Evolutionary conservation across 2,113 vertebrate genomes (phyloP), one percentile per base, ranked within the genome.

Genomic region (Microcebus murinus): DNA sequence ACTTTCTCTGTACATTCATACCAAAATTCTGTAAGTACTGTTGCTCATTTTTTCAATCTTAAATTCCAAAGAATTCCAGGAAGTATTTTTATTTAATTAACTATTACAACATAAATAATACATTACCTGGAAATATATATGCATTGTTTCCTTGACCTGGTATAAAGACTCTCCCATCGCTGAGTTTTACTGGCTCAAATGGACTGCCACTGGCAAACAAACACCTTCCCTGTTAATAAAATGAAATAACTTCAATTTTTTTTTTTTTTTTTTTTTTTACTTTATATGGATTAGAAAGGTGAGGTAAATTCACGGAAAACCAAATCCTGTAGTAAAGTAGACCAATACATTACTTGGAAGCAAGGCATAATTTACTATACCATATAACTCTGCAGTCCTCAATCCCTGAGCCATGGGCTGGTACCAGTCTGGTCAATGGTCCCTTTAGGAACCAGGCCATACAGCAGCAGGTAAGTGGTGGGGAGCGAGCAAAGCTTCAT

Each of bases 131-230:
- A 31, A 99, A 99, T 91, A 99, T 99, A 87, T 99, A 99, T 0
- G 99, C 99, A 0, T 99, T 99, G 98, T 99, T 99, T 17, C 99
- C 99, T 97, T 99, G 99, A 81, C 99, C 99, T 1, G 99, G 99
- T 15, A 98, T 99, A 96, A 99, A 98, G 77, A 99, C 97, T 4
- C 98, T 98, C 0, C 99, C 99, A 6, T 99, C 98, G 29, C 97
- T 98, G 82, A 99, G 98, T 70, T 98, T 99, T 88, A 99, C 99
- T 2, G 99, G 98, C 63, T 96, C 99, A 5, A 99, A 99, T 0
- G 99, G 99, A 92, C 99, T 99, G 50, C 99, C 99, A 4, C 99
- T 99, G 91, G 99, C 99, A 98, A 99, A 99, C 82, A 99, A 98
- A 98, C 99, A 99, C 6, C 99, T 98, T 14, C 99, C 99, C 99